phyloP scores from a whole-genome alignment of 2,113 vertebrate genomes.

The Gracilinanus agilis region DNA sequence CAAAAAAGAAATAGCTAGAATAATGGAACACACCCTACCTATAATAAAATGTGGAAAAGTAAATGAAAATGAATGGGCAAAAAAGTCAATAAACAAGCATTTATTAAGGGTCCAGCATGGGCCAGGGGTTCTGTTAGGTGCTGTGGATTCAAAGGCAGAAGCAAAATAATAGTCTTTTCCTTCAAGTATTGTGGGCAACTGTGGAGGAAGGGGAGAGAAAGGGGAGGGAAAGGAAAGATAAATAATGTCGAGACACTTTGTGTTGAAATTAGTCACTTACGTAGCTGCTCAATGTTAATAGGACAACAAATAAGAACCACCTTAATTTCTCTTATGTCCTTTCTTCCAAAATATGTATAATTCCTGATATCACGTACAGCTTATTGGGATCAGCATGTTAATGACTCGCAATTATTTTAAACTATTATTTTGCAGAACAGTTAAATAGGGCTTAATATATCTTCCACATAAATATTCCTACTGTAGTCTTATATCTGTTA shows the following conservation, averaged over 20 bases:
- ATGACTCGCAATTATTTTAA: constrained; percentile 61
- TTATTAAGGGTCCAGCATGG: not conserved
- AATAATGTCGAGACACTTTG: not conserved
- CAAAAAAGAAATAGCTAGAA: not conserved
- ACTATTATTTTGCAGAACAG: constrained; percentile 51
- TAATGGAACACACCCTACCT: not conserved
- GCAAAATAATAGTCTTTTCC: not conserved
- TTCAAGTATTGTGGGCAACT: not conserved
- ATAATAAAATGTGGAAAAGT: not conserved
- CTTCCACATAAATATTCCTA: constrained; percentile 53
- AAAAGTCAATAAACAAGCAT: not conserved
- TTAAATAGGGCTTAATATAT: not conserved
- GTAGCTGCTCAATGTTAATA: not conserved
- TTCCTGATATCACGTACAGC: constrained; percentile 41
- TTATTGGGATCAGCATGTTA: constrained; percentile 49
- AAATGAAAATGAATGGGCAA: not conserved
- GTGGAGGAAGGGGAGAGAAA: not conserved
- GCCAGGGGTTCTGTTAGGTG: not conserved
- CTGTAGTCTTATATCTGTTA: constrained; percentile 8
- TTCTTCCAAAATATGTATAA: constrained; percentile 56
- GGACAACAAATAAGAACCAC: not conserved
- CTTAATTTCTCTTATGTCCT: constrained; percentile 13
- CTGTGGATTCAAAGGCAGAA: not conserved
- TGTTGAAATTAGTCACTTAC: not conserved
- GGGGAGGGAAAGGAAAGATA: not conserved